These are phyloP conservation scores for Nemopilema nomurai DNA, from an alignment of 30 jellyfish, hydroid and myxozoan species.

Conservation along the genomic window DNA sequence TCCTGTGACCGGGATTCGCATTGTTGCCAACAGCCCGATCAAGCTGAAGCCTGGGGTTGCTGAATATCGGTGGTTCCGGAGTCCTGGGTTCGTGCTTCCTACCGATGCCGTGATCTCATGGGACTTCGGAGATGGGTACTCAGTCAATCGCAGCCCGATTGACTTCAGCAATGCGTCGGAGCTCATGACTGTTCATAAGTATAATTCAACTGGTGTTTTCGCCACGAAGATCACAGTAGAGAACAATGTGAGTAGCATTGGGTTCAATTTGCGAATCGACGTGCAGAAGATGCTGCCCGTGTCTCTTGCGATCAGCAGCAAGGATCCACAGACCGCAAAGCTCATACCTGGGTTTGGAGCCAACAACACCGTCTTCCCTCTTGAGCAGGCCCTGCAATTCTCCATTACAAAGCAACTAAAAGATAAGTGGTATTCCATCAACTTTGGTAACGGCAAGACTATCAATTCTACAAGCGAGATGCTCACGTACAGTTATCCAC, in stretches of 20 bases:
- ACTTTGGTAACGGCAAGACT: constrained; percentile 65
- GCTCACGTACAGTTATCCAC: constrained; percentile 22
- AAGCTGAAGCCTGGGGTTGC: constrained; percentile 69
- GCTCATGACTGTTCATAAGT: constrained; percentile 42
- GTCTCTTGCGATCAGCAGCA: constrained; percentile 12
- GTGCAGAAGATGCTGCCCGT: constrained; percentile 82
- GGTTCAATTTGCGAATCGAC: constrained; percentile 54
- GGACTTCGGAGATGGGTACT: constrained; percentile 93
- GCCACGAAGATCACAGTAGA: constrained; percentile 40
- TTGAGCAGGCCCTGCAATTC: constrained; percentile 44
- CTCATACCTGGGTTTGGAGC: constrained; percentile 61
- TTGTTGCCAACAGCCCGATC: constrained; percentile 81
- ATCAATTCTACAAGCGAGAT: constrained; percentile 16
- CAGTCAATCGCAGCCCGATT: constrained; percentile 23
- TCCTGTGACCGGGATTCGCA: constrained; percentile 65
- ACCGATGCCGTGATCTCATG: constrained; percentile 83
- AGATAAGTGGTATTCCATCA: constrained; percentile 70
- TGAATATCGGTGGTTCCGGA: constrained; percentile 46
- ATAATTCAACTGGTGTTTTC: constrained; percentile 65
- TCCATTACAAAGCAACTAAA: constrained; percentile 76
- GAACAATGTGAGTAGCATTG: constrained; percentile 77
- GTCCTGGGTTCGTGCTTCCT: constrained; percentile 71
- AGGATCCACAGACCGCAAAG: constrained; percentile 1
- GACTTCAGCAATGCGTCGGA: constrained; percentile 24
- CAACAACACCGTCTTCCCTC: constrained; percentile 51